A percentile compares a stretch with the other conserved stretches of the same genome.
Conservation (phyloP, 2,113 vertebrate species). For the Thermophis baileyi region DNA sequence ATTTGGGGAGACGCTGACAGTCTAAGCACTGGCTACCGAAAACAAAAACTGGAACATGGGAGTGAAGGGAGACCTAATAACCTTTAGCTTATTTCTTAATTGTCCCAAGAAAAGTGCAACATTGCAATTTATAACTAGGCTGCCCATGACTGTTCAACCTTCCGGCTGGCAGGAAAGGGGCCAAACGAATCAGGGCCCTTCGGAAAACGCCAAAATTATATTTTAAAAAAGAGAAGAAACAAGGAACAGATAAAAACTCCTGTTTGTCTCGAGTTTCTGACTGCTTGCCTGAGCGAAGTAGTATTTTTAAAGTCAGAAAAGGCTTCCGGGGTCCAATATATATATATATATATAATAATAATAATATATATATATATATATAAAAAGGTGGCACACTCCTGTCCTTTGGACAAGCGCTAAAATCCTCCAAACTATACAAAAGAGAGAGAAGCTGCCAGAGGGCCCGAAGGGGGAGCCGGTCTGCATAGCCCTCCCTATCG, state of each 20-base stretch:
- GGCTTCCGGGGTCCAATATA: not conserved
- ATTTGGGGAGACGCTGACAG: conserved; percentile 39
- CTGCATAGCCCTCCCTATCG: conserved; percentile 51
- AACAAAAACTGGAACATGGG: not conserved
- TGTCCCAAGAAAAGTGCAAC: conserved; percentile 15
- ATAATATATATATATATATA: not conserved
- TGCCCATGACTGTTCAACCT: conserved; percentile 29
- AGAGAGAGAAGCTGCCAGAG: conserved; percentile 23
- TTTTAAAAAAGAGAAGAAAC: not conserved
- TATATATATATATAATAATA: no score
- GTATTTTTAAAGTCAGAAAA: conserved; percentile 38
- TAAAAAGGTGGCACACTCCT: conserved; percentile 3
- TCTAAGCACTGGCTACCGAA: not conserved
- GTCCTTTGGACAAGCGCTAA: conserved; percentile 16
- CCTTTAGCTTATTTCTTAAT: not conserved
- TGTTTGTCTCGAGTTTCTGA: not conserved
- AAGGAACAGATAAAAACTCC: not conserved
- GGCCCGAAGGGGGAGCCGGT: conserved; percentile 22
- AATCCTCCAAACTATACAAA: conserved; percentile 34
- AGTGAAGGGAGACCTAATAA: not conserved
- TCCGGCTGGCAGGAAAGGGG: conserved; percentile 26
- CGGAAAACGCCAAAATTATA: not conserved
- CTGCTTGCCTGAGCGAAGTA: conserved; percentile 34
- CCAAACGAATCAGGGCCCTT: not conserved
- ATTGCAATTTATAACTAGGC: conserved; percentile 30